phyloP scores from a whole-genome alignment of 2,888 invertebrate species.

The Ormyrus labotus region DNA sequence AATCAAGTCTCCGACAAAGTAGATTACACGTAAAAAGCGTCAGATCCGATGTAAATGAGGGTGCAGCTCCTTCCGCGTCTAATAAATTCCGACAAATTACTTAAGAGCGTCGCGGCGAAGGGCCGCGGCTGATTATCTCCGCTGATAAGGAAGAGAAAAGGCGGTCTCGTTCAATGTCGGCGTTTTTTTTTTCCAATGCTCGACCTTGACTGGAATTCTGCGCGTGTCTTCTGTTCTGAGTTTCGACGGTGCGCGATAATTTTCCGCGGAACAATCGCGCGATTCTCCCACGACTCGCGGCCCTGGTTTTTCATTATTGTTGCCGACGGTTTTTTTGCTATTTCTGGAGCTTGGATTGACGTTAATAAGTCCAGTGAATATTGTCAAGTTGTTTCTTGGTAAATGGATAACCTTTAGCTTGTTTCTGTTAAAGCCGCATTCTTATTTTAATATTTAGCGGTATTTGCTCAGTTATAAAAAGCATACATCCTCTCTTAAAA shows the following conservation, averaged over 20 bases:
- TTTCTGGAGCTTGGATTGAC: not conserved
- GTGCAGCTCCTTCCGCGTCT: not conserved
- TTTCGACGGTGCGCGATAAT: not conserved
- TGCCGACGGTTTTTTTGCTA: not conserved
- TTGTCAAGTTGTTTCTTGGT: not conserved
- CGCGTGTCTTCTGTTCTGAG: slow-evolving; percentile 7
- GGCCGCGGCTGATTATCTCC: not conserved
- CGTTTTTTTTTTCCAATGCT: too few relatives aligned
- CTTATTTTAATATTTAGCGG: too few relatives aligned
- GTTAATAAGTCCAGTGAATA: not conserved
- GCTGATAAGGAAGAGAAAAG: not conserved
- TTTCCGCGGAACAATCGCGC: slow-evolving; percentile 33
- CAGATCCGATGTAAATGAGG: not conserved
- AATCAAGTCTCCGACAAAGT: too few relatives aligned
- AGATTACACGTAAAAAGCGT: not conserved
- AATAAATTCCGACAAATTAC: slow-evolving; percentile 33
- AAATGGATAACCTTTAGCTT: too few relatives aligned
- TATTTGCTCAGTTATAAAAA: too few relatives aligned
- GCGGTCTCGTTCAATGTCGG: slow-evolving; percentile 1
- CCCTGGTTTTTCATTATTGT: slow-evolving; percentile 12
- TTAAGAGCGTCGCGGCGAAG: not conserved
- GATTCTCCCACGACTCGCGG: slow-evolving; percentile 39
- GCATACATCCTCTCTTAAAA: too few relatives aligned
- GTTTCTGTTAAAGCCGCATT: too few relatives aligned
- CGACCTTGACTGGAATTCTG: slow-evolving; percentile 40